Evolutionary conservation across 2,113 vertebrate species (phyloP), one percentile per base, ranked within the genome.

Genomic region (Calidris pugnax): DNA sequence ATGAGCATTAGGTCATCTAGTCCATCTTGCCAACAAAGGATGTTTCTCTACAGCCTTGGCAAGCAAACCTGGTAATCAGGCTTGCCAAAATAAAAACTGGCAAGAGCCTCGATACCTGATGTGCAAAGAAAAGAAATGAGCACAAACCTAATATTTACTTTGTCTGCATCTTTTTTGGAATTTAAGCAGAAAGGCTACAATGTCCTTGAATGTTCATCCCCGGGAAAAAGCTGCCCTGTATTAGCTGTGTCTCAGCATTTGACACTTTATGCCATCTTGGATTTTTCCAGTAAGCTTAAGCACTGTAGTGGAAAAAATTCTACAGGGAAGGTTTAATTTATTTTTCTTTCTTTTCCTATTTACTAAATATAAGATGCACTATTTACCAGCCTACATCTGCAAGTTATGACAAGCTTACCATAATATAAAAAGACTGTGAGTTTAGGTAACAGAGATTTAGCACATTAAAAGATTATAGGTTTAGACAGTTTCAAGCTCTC

Each of bases 41-140:
- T 93, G 83, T 89, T 96, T 96, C 92, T 90, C 79, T 93, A 77
- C 47, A 89, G 79, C 79, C 82, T 80, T 95, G 93, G 95, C 92
- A 94, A 93, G 79, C 35, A 80, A 93, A 95, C 56, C 64, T 81
- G 35, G 64, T 90, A 80, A 94, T 32, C 64, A 32, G 75, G 68
- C 64, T 92, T 92, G 90, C 90, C 92, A 92, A 71, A 93, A 93
- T 56, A 77, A 92, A 95, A 95, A 81, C 88, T 96, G 90, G 79
- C 92, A 90, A 92, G 43, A 77, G 71, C 64, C 24, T 84, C 48
- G 55, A 67, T 74, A 96, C 60, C 92, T 92, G 93, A 90, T 68
- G 95, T 86, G 68, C 64, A 96, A 93, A 91, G 85, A 67, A 89
- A 87, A 92, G 69, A 68, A 95, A 75, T n/a, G 9, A 91, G 37